Evolutionary conservation across 2,113 vertebrate species (phyloP), one percentile per base, ranked within the genome.

Genomic region (Leucosticte australis): DNA sequence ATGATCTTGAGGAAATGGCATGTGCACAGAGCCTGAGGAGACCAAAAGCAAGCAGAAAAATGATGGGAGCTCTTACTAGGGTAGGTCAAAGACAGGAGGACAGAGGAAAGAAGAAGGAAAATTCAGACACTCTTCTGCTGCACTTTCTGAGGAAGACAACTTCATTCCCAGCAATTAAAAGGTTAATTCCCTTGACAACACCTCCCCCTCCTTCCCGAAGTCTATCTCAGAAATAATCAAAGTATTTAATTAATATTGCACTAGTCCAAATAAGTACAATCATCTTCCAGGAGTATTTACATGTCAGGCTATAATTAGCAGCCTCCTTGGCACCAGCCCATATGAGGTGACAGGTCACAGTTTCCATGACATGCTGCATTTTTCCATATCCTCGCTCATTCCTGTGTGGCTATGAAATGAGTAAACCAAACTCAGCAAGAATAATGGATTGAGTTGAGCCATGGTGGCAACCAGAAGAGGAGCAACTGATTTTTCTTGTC

Each of bases 221-320:
- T 37, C 88, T 96, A 28, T 83, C 83, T 93, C 73, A 92, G 76
- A 94, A 92, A 96, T 90, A 96, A 97, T 96, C 83, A 87, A 95
- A 94, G 76, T 89, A 73, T 93, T 93, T 78, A 94, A 96, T 96
- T 93, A 95, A 83, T 96, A 90, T 60, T 86, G 60, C 83, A 83
- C 52, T 71, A 64, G 88, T 96, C 88, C 93, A 96, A 96, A 92
- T 94, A 97, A 88, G 94, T 93, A 95, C 85, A 94, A 90, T 89
- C 71, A 92, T 82, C 83, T 90, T 96, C 76, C 80, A 96, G 92
- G 76, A 94, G 65, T 94, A 95, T 96, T 94, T 95, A 96, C 90
- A 82, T 31, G 55, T 75, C 1, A 50, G 83, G 60, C 93, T 97
- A 95, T 96, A 97, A 94, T 96, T 96, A 95, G 95, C 77, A 92